Percentiles rank a stretch among this genome's conserved stretches.
Evolutionary conservation across 2,113 vertebrate genomes (phyloP).

Genomic region (Procavia capensis): DNA sequence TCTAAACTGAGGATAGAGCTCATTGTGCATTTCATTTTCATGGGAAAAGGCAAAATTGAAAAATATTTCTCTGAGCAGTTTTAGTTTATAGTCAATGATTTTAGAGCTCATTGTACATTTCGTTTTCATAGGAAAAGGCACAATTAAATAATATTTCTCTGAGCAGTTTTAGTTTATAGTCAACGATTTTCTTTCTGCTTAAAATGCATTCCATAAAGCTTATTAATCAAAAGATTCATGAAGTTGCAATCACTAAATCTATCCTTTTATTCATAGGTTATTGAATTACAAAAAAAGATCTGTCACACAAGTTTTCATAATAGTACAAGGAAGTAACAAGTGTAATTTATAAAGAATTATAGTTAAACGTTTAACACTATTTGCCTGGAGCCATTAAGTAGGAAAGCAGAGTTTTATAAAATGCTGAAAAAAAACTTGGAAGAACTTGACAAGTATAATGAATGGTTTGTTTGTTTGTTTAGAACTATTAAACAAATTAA

Average conservation of each 20-base stretch:
- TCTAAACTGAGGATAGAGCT: neutral
- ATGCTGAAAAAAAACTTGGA: neutral
- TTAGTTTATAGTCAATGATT: constrained; percentile 45
- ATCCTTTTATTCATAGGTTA: constrained; percentile 45
- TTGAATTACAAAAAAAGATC: constrained; percentile 60
- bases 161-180: constrained; percentile 18
- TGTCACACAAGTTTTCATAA: constrained; percentile 60
- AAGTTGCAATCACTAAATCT: constrained; percentile 63
- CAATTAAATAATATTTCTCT: constrained; percentile 59
- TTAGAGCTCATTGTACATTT: neutral
- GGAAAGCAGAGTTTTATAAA: neutral
- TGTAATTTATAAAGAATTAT: constrained; percentile 53
- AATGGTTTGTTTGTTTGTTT: constrained; percentile 55
- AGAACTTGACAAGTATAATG: constrained; percentile 53
- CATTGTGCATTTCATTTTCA: constrained; percentile 32
- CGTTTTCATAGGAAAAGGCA: constrained; percentile 53
- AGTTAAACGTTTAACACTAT: constrained; percentile 53
- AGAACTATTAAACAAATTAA: constrained; percentile 67
- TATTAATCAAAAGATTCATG: constrained; percentile 57
- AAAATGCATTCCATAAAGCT: constrained; percentile 61
- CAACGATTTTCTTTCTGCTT: constrained; percentile 59
- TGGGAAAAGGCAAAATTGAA: constrained; percentile 58
- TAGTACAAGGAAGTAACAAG: constrained; percentile 43
- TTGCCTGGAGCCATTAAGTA: constrained; percentile 7
- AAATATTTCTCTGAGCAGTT: constrained; percentile 42